Conservation (phyloP, 2,113 vertebrate genomes). For the Spea bombifrons region DNA sequence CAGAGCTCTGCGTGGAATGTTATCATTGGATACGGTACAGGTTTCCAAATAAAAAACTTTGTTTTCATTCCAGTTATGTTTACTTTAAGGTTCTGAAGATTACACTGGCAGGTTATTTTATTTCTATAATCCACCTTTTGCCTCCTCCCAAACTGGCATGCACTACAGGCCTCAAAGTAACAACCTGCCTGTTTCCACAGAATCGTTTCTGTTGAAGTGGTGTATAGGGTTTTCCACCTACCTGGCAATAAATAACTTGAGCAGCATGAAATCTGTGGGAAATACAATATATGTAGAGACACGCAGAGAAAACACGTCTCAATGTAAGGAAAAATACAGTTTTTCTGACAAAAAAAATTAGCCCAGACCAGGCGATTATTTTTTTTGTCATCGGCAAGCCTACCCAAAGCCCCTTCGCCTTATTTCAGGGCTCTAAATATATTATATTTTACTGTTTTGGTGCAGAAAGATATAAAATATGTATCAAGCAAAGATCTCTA, state of each 20-base stretch:
- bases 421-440: too few relatives aligned
- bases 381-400: constrained; percentile 6
- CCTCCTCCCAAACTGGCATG: constrained; percentile 22
- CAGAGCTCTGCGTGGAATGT: constrained; percentile 61
- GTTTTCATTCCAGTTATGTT: constrained; percentile 69
- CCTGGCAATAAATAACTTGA: constrained; percentile 43
- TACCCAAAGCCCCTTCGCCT: constrained; percentile 7
- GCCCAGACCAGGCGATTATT: constrained; percentile 2
- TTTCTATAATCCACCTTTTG: constrained; percentile 58
- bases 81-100: constrained; percentile 67
- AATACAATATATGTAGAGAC: constrained; percentile 45
- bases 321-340: constrained; percentile 9
- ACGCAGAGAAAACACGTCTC: constrained; percentile 42
- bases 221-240: constrained; percentile 39
- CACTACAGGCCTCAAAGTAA: constrained; percentile 41
- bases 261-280: constrained; percentile 24
- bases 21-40: constrained; percentile 67
- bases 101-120: constrained; percentile 65
- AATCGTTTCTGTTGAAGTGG: constrained; percentile 28
- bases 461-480: too few relatives aligned
- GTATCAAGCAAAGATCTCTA: too few relatives aligned
- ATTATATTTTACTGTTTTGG: too few relatives aligned
- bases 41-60: constrained; percentile 61
- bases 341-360: background rate
- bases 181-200: constrained; percentile 55